phyloP scores from a whole-genome alignment of 2,113 vertebrate species.

The Enhydra lutris region DNA sequence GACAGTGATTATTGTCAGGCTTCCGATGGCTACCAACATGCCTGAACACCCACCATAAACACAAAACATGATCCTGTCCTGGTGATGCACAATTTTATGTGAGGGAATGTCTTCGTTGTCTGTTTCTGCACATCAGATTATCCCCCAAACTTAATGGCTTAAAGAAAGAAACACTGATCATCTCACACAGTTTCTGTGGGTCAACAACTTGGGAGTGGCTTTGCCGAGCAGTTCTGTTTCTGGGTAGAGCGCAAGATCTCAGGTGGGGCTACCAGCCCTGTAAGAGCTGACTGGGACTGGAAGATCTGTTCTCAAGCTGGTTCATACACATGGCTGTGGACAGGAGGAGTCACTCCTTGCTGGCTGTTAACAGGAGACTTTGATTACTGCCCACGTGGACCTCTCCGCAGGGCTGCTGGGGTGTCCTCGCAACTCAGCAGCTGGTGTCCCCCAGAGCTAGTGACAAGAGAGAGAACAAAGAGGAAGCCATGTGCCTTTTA shows the following conservation, averaged over 20 bases:
- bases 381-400: background rate
- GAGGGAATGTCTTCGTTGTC: background rate
- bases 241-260: background rate
- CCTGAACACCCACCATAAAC: background rate
- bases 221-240: background rate
- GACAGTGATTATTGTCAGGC: background rate
- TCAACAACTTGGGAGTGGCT: background rate
- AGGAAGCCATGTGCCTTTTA: background rate
- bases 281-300: background rate
- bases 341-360: background rate
- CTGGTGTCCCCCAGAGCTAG: background rate
- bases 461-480: background rate
- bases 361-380: background rate
- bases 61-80: background rate
- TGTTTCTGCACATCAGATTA: background rate
- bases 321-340: background rate
- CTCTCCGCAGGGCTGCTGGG: background rate
- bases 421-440: background rate
- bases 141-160: background rate
- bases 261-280: background rate
- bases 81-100: background rate
- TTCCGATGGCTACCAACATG: background rate
- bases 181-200: background rate
- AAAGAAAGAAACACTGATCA: constrained; percentile 11
- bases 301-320: background rate